These are phyloP conservation scores for Chloropsis cyanopogon DNA, from an alignment of 2,113 vertebrate genomes.

Conservation along the genomic window DNA sequence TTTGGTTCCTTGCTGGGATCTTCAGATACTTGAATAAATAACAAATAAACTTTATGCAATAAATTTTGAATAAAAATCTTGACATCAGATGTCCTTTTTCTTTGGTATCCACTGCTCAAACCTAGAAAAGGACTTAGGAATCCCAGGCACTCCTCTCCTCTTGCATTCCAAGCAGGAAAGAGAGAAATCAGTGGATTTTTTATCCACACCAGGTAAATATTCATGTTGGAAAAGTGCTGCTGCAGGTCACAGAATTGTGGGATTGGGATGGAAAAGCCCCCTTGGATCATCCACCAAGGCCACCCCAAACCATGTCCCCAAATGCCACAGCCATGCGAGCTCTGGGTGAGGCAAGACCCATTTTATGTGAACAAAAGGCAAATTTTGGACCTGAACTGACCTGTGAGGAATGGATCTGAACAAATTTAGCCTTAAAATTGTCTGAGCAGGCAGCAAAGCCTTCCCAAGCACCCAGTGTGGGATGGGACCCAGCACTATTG, in stretches of 20 bases:
- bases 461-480: not conserved
- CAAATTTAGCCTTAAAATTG: not conserved
- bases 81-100: not conserved
- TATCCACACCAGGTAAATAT: not conserved
- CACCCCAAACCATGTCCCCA: not conserved
- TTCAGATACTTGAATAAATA: not conserved
- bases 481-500: not conserved
- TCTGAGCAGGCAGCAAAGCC: fast-evolving
- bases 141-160: not conserved
- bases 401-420: not conserved
- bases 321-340: not conserved
- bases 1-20: not conserved
- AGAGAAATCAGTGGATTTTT: not conserved
- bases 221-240: not conserved
- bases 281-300: not conserved
- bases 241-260: not conserved
- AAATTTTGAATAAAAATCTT: not conserved
- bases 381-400: not conserved
- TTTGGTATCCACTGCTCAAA: not conserved
- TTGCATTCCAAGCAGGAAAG: not conserved
- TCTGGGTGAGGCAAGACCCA: not conserved
- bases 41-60: not conserved
- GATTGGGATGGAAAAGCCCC: not conserved
- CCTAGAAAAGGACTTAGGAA: not conserved
- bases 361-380: not conserved